phyloP scores from a whole-genome alignment of 2,113 vertebrate genomes.

The Callipepla californica region DNA sequence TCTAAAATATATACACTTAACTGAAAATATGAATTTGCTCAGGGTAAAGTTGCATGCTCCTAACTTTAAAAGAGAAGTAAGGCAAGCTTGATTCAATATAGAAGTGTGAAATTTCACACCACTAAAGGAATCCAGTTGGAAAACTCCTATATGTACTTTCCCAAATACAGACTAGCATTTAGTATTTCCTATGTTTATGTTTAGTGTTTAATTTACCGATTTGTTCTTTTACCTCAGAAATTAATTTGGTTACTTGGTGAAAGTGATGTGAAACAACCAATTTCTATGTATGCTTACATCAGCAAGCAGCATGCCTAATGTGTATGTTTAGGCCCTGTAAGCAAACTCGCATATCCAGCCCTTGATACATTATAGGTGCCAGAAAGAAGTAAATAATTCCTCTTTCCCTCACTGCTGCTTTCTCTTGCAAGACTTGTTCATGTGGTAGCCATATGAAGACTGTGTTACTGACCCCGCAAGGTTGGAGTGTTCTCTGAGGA shows the following conservation, averaged over 20 bases:
- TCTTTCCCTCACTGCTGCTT: not conserved
- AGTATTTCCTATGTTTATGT: not conserved
- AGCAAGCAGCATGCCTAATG: too few relatives aligned
- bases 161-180: not conserved
- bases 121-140: not conserved
- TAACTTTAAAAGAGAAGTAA: not conserved
- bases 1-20: not conserved
- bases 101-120: not conserved
- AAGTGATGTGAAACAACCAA: not conserved
- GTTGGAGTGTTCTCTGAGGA: not conserved
- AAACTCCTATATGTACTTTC: not conserved
- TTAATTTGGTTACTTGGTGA: not conserved
- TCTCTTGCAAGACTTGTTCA: not conserved
- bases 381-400: not conserved
- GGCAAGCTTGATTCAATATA: not conserved
- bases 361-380: slow-evolving; percentile 30
- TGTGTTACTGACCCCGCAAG: not conserved
- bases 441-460: not conserved
- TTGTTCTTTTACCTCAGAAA: not conserved
- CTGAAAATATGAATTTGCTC: not conserved
- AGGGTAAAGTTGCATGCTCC: not conserved
- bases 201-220: not conserved
- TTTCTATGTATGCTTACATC: not conserved
- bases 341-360: not conserved
- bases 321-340: not conserved